Evolutionary conservation across 2,888 invertebrate genomes (phyloP), one percentile per base, ranked within the genome.

Genomic region (Euplagia quadripunctaria): DNA sequence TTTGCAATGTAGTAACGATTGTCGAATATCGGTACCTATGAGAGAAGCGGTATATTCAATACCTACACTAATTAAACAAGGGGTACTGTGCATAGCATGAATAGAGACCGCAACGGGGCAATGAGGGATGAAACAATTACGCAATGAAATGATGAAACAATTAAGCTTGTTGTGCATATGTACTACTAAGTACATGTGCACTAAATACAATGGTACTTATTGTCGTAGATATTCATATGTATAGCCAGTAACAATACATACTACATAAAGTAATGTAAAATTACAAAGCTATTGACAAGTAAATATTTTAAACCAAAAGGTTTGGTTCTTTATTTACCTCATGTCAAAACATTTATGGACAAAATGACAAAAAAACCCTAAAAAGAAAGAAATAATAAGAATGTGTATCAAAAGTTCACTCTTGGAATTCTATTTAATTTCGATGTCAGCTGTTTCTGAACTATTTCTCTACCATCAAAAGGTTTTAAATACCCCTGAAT

Each of bases 41-140:
- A 63, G 49, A 8, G 42, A 64, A 70, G 17, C 42, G 31, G 52
- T 43, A 52, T 64, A 43, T 64, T 70, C 64, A 64, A 70, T 70
- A 64, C 31, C 31, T 31, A 31, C 43, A 70, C 64, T 64, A 64
- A 64, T 70, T 70, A 55, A 55, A 64, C 64, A 70, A 64, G 70
- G 51, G 52, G 17, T 70, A 42, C 52, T 16, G 16, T 42, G 70
- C 52, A 70, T 55, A 20, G 64, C 20, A 20, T 64, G 64, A 70
- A 64, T 64, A 49, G 70, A 64, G 52, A 70, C 52, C 64, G 51
- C 64, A 70, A 43, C 20, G 42, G 16, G n/a, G 20, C 11, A 64
- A 41, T 20, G 64, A 51, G 52, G 64, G 16, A 52, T 70, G 64
- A 55, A 70, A 16, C 61, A 43, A 6, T 42, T 9, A 51, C n/a